These are phyloP conservation scores for Hemiscyllium ocellatum DNA, from an alignment of 2,113 vertebrate genomes.

Conservation along the genomic window DNA sequence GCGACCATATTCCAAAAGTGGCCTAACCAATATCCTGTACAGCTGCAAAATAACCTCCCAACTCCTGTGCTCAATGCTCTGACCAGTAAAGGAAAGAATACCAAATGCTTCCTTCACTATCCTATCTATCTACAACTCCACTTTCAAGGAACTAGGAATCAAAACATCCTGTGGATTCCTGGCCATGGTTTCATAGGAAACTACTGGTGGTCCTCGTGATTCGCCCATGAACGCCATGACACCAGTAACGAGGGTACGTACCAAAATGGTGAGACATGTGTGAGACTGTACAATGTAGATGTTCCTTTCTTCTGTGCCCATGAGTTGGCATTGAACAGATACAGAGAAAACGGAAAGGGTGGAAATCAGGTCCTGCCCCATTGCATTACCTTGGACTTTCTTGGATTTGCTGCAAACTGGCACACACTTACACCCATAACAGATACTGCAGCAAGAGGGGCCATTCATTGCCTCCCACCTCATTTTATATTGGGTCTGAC, in stretches of 20 bases:
- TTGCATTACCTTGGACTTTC: background rate
- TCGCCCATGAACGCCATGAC: background rate
- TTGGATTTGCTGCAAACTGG: background rate
- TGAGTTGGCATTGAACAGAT: background rate
- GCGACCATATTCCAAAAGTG: too few relatives aligned
- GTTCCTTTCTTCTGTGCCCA: background rate
- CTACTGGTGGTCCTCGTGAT: background rate
- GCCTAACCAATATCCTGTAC: too few relatives aligned
- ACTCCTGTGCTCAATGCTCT: too few relatives aligned
- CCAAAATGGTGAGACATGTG: background rate
- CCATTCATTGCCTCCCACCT: background rate
- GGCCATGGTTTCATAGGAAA: background rate
- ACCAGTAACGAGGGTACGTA: background rate
- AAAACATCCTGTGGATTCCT: background rate
- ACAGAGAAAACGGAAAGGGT: background rate
- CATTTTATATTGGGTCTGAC: background rate
- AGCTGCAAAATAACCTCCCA: too few relatives aligned
- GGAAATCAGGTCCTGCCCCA: background rate
- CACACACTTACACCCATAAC: background rate
- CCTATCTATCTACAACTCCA: too few relatives aligned
- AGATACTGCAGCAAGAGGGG: background rate
- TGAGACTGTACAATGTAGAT: background rate
- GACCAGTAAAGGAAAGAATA: too few relatives aligned
- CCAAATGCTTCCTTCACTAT: too few relatives aligned
- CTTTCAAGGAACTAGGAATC: too few relatives aligned